Evolutionary conservation across 1,140 invertebrate species (phyloP).

Genomic region (Trachymyrmex cornetzi): DNA sequence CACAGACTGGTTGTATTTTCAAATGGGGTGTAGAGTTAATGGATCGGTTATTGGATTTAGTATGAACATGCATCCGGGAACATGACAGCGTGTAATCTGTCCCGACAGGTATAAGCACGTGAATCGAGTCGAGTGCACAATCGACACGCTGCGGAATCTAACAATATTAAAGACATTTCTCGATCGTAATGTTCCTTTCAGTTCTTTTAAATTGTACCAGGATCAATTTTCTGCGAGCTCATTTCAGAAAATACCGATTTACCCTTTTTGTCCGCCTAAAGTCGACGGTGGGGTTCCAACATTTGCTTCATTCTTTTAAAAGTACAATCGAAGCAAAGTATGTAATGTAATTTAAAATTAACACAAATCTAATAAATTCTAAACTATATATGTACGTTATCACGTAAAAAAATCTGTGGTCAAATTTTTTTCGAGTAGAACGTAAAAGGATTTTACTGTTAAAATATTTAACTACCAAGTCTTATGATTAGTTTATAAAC

Average conservation of each 20-base stretch:
- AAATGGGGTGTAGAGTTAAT: constrained; percentile 41
- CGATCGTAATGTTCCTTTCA: neutral
- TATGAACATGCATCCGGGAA: constrained; percentile 24
- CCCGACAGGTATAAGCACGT: constrained; percentile 45
- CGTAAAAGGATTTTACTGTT: neutral
- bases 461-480: neutral
- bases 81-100: constrained; percentile 57
- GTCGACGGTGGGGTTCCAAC: neutral
- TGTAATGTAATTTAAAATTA: constrained; percentile 6
- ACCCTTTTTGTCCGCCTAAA: neutral
- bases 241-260: neutral
- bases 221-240: neutral
- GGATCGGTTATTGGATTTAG: constrained; percentile 33
- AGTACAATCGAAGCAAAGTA: neutral
- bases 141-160: constrained; percentile 24
- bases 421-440: neutral
- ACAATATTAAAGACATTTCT: neutral
- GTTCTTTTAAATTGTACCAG: neutral
- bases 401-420: neutral
- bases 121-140: neutral
- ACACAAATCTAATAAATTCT: neutral
- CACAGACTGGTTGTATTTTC: neutral
- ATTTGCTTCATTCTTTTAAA: neutral
- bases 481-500: neutral
- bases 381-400: neutral